Evolutionary conservation across 2,888 invertebrate genomes (phyloP), one percentile per base, ranked within the genome.

Genomic region (Mythimna loreyi): DNA sequence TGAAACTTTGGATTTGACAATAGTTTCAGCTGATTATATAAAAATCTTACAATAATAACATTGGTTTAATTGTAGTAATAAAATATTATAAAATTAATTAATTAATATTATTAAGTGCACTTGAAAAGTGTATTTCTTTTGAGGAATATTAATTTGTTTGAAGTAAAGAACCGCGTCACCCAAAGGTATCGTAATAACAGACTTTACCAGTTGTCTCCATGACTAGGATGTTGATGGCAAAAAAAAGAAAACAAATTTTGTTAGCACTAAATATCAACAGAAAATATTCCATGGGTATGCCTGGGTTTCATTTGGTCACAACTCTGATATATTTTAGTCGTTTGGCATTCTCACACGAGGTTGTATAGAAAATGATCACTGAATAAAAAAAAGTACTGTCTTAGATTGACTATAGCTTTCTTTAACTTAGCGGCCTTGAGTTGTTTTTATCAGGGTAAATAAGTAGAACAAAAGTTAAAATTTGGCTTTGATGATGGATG

Each of bases 201-300:
- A 73, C 61, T 61, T 75, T 79, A 75, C 75, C 75, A 75, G 74
- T 28, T 57, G 52, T 79, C 75, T 75, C 75, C 75, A 79, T 16
- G 79, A 57, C 75, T 75, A 73, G 49, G 74, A 73, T 23, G 66
- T 47, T 56, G 80, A 74, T 58, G 67, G 75, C 80, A 74, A 67
- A 80, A 70, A 67, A 59, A 60, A 75, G 67, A 75, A 71, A 70
- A 80, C 21, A 53, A 49, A 67, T 55, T 55, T 55, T 63, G 49
- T 71, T 74, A 78, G 55, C 57, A 62, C 47, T 62, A 53, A 77
- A 56, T 43, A 1, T 23, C 9, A 67, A 50, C 53, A 43, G 40
- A 71, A 75, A 47, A 75, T 70, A 55, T 75, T 65, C 40, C 49
- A 67, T 23, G 16, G 11, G 8, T n/a, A 50, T 19, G 16, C 25